Base-by-base conservation (phyloP, 1,140 invertebrate genomes). In the Teleogryllus occipitalis region DNA sequence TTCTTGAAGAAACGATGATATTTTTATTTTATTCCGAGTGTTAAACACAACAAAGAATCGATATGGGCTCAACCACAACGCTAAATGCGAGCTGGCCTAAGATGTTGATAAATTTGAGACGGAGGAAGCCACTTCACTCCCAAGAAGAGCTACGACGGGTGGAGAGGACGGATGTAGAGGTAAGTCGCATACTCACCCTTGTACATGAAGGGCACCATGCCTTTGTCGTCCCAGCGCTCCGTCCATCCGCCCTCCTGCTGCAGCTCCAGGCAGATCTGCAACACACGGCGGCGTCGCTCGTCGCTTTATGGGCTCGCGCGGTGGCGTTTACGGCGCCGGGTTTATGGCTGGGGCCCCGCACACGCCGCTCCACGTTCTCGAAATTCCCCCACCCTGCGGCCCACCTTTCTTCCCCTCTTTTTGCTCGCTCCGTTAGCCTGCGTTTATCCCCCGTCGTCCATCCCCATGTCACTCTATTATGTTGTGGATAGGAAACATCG, bases 191-290 rank as follows among this genome's bases (percentile, higher is more conserved):
- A 79, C 78, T 83, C 83, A 89, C 92, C 94, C 87, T 95, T 93
- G 85, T 95, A 95, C 12, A 93, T 91, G 84, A 94, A 98, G 0
- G 96, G 95, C 80, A 93, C 93, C 86, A 91, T 92, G 78, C 95
- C 95, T 75, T 89, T 85, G 14, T 93, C 90, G 83, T 97, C 95
- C 90, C 94, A 97, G 82, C 93, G 92, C 74, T 91, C 89, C 0
- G 91, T 93, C 95, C 95, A 97, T 1, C 89, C 91, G 15, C 88
- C 88, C 7, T 89, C 87, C 79, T 93, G 8, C 90, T 89, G 84
- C 95, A 97, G 81, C 96, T 96, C 92, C 94, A 81, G 15, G 84
- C 84, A 79, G 65, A 79, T 79, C 78, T 79, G 78, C 7, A 75
- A 39, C 12, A 79, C 8, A 73, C 18, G 12, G 21, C 22, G n/a